phyloP scores from a whole-genome alignment of 1,140 invertebrate species.

The Pseudomyrmex concolor region DNA sequence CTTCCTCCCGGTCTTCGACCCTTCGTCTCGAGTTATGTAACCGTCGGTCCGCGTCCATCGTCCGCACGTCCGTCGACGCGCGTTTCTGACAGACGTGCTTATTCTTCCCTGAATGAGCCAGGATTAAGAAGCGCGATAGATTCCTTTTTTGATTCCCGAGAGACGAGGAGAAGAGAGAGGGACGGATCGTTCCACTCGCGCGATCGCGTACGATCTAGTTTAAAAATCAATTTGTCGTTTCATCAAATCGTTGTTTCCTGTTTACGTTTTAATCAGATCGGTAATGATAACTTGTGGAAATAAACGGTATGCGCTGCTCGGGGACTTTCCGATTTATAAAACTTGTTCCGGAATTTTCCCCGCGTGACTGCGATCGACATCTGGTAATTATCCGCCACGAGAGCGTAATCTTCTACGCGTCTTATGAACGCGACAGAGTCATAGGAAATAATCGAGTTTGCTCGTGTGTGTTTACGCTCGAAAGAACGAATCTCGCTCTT shows the following conservation, averaged over 20 bases:
- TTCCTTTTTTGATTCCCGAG: slow-evolving; percentile 59
- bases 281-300: not conserved
- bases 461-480: too few species aligned
- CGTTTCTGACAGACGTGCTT: slow-evolving; percentile 58
- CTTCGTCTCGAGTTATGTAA: slow-evolving; percentile 71
- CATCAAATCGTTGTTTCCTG: not conserved
- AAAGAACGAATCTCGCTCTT: too few species aligned
- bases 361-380: too few species aligned
- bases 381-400: too few species aligned
- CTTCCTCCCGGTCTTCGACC: slow-evolving; percentile 23
- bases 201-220: not conserved
- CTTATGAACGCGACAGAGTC: too few species aligned
- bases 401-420: too few species aligned
- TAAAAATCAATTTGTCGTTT: too few species aligned
- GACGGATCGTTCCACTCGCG: slow-evolving; percentile 20
- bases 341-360: too few species aligned
- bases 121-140: slow-evolving; percentile 70
- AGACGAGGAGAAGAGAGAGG: slow-evolving; percentile 32
- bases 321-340: not conserved
- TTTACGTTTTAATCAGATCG: not conserved
- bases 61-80: slow-evolving; percentile 48
- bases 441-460: too few species aligned
- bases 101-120: slow-evolving; percentile 64
- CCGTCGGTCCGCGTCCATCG: slow-evolving; percentile 55
- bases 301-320: slow-evolving; percentile 34